Evolutionary conservation across 2,797 vertebrate species (phyloP).

Genomic region (Apogon talboti): DNA sequence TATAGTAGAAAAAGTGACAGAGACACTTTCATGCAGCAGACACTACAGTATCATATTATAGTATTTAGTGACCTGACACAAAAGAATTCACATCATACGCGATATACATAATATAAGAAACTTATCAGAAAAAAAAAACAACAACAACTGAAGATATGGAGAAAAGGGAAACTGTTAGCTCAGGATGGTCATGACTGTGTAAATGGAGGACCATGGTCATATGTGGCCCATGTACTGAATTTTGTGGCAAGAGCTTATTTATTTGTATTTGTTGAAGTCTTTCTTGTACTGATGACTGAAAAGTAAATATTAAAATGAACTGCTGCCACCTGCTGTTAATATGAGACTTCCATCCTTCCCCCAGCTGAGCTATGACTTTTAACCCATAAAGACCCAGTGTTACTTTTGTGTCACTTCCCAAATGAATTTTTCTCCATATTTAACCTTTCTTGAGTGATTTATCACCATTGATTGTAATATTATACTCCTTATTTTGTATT

Average conservation of each 20-base stretch:
- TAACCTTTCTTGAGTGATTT: too few species aligned
- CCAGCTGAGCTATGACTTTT: not conserved
- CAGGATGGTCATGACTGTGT: constrained; percentile 15
- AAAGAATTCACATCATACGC: constrained; percentile 18
- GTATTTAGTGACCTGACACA: constrained; percentile 7
- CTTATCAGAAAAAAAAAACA: constrained; percentile 9
- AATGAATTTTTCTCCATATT: too few species aligned
- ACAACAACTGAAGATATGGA: constrained; percentile 17
- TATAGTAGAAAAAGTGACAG: constrained; percentile 8
- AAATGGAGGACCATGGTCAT: constrained; percentile 23
- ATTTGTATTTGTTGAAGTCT: not conserved
- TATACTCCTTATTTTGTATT: too few species aligned
- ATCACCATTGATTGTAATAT: too few species aligned
- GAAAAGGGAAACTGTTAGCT: not conserved
- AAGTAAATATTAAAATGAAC: constrained; percentile 7
- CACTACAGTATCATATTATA: not conserved
- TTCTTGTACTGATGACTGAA: not conserved
- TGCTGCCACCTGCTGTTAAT: constrained; percentile 35
- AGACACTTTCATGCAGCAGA: constrained; percentile 13
- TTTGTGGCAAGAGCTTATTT: constrained; percentile 6
- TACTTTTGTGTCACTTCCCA: too few species aligned
- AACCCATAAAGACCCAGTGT: not conserved
- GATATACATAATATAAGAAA: not conserved
- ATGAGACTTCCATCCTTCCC: constrained; percentile 1
- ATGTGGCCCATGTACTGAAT: constrained; percentile 21